These are phyloP conservation scores for Eupithecia centaureata DNA, from an alignment of 2,888 invertebrate genomes.

Conservation along the genomic window DNA sequence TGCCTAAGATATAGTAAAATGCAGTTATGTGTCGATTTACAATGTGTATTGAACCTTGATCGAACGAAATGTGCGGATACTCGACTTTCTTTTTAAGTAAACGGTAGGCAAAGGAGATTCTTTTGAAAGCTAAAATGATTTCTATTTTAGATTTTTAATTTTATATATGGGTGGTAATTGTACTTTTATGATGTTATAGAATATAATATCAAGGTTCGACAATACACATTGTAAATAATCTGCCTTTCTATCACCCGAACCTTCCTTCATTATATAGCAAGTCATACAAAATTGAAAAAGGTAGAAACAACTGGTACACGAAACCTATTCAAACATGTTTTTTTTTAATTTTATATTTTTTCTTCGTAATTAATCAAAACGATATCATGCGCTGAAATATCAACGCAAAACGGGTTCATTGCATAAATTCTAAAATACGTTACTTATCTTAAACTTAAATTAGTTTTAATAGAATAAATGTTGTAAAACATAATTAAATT, in stretches of 20 bases:
- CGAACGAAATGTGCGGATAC: too few relatives aligned
- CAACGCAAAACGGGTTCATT: slow-evolving; percentile 30
- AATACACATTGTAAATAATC: too few relatives aligned
- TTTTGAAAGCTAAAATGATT: too few relatives aligned
- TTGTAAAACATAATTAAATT: slow-evolving; percentile 3
- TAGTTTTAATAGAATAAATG: slow-evolving; percentile 10
- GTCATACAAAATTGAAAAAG: slow-evolving; percentile 19
- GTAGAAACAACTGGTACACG: slow-evolving; percentile 23
- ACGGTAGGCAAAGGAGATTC: too few relatives aligned
- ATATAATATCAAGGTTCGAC: too few relatives aligned
- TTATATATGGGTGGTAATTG: too few relatives aligned
- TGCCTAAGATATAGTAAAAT: slow-evolving; percentile 3
- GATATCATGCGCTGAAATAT: slow-evolving; percentile 5
- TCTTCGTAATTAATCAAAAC: slow-evolving; percentile 14
- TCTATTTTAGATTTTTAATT: too few relatives aligned
- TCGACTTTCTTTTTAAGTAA: too few relatives aligned
- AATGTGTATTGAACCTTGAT: too few relatives aligned
- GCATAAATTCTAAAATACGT: slow-evolving; percentile 24
- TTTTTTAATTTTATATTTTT: slow-evolving; percentile 25
- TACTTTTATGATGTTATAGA: too few relatives aligned
- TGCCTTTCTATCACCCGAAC: slow-evolving; percentile 14
- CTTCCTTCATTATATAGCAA: slow-evolving; percentile 11
- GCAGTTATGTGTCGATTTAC: slow-evolving; percentile 16
- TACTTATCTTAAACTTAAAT: slow-evolving; percentile 17
- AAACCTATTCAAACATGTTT: slow-evolving; percentile 20